Conservation (phyloP, 2,888 invertebrate species). For the Xylophagus ater region DNA sequence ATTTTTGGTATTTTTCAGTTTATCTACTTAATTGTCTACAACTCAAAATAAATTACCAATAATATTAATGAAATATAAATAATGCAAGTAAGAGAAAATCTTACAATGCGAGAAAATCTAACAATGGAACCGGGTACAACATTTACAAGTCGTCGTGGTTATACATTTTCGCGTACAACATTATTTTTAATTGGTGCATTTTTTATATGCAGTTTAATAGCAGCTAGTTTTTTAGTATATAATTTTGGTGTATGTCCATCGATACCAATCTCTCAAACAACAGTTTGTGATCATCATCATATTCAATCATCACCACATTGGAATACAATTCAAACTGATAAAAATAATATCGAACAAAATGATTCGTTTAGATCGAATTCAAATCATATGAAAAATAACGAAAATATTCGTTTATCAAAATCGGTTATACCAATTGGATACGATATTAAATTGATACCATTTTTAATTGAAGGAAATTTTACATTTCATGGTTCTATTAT, state of each 20-base stretch:
- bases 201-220: constrained; percentile 53
- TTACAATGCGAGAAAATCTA: constrained; percentile 20
- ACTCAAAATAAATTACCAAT: too few species aligned
- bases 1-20: too few species aligned
- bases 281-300: constrained; percentile 13
- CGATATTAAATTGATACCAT: constrained; percentile 58
- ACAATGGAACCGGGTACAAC: constrained; percentile 23
- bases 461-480: constrained; percentile 62
- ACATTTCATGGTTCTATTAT: constrained; percentile 63
- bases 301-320: constrained; percentile 6
- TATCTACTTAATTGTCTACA: too few species aligned
- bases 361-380: constrained; percentile 2
- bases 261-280: constrained; percentile 22
- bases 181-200: constrained; percentile 50
- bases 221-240: constrained; percentile 64
- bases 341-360: constrained; percentile 5
- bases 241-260: constrained; percentile 59
- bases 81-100: constrained; percentile 9
- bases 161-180: constrained; percentile 54
- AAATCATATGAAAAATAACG: constrained; percentile 7
- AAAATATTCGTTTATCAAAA: constrained; percentile 59
- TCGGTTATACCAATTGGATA: constrained; percentile 58
- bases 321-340: constrained; percentile 5
- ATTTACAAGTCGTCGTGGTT: constrained; percentile 37
- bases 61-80: too few species aligned